A percentile compares a stretch with the other conserved stretches of the same genome.
Conservation (phyloP, 2,113 vertebrate species). For the Ia io region DNA sequence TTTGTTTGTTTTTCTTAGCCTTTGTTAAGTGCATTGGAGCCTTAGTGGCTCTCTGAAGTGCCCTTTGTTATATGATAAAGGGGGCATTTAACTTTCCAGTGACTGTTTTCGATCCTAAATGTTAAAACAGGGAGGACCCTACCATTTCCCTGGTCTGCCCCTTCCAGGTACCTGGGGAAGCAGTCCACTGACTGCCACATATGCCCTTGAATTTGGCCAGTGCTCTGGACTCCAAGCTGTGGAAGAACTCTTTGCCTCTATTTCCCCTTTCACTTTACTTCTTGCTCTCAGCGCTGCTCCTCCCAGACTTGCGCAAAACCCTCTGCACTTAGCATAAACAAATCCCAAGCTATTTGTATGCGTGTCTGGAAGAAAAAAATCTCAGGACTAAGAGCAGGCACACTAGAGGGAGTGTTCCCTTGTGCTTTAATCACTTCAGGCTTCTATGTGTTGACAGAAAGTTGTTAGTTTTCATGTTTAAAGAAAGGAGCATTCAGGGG, state of each 20-base stretch:
- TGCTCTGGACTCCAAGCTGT: not conserved
- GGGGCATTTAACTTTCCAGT: not conserved
- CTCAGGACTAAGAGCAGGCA: conserved; percentile 56
- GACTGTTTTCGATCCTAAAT: not conserved
- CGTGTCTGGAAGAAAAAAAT: conserved; percentile 41
- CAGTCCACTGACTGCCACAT: not conserved
- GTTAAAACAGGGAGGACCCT: not conserved
- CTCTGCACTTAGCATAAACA: conserved; percentile 47
- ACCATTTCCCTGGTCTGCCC: not conserved
- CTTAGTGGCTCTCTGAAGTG: not conserved
- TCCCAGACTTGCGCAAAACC: not conserved
- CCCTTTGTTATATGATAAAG: conserved; percentile 22
- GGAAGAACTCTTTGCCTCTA: not conserved
- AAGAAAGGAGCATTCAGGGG: conserved; percentile 38
- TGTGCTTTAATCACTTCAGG: conserved; percentile 53
- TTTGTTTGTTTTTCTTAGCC: conserved; percentile 51
- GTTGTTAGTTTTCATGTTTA: conserved; percentile 44
- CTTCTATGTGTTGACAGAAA: conserved; percentile 57
- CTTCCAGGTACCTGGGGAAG: not conserved
- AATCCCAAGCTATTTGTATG: not conserved
- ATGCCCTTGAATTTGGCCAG: not conserved
- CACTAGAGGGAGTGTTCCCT: not conserved
- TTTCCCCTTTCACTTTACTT: conserved; percentile 30
- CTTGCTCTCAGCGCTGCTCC: not conserved
- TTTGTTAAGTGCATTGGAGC: conserved; percentile 19